These are phyloP conservation scores for Pungitius pungitius DNA, from an alignment of 2,113 vertebrate species.

Conservation along the genomic window DNA sequence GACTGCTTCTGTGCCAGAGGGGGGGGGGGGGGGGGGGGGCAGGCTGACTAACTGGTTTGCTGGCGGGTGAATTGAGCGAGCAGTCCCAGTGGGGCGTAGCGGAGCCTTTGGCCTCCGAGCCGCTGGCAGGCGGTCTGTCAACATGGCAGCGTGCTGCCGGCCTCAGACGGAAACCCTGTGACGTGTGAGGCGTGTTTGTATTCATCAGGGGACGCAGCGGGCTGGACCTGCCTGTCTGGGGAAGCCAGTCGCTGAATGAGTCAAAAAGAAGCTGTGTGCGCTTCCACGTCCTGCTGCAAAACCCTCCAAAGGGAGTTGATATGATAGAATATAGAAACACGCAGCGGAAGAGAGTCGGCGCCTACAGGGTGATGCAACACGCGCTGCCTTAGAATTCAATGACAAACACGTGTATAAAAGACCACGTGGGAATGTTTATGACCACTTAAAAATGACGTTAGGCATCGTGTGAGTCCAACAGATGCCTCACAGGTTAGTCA, in stretches of 20 bases:
- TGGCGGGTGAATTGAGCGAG: constrained; percentile 29
- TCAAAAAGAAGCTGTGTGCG: not conserved
- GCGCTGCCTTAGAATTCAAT: too few species aligned
- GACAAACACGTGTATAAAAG: too few species aligned
- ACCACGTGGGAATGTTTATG: too few species aligned
- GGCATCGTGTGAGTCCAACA: not conserved
- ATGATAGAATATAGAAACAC: too few species aligned
- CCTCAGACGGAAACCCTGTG: constrained; percentile 20
- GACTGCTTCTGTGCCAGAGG: not conserved
- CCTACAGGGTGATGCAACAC: too few species aligned
- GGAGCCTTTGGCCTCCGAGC: constrained; percentile 32
- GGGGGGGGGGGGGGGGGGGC: too few species aligned
- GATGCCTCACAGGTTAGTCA: not conserved
- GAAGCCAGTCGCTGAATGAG: constrained; percentile 11
- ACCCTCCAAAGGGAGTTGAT: not conserved
- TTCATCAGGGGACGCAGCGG: too few species aligned
- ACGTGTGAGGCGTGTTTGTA: constrained; percentile 25
- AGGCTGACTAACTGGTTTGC: constrained; percentile 39
- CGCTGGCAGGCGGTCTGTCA: constrained; percentile 58
- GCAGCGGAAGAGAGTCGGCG: too few species aligned
- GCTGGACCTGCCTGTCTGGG: not conserved
- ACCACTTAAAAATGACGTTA: not conserved
- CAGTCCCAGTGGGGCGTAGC: constrained; percentile 27
- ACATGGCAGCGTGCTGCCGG: constrained; percentile 39
- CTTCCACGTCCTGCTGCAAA: not conserved